Evolutionary conservation across 2,113 vertebrate species (phyloP), one percentile per base, ranked within the genome.

Genomic region (Emydura subglobosa): DNA sequence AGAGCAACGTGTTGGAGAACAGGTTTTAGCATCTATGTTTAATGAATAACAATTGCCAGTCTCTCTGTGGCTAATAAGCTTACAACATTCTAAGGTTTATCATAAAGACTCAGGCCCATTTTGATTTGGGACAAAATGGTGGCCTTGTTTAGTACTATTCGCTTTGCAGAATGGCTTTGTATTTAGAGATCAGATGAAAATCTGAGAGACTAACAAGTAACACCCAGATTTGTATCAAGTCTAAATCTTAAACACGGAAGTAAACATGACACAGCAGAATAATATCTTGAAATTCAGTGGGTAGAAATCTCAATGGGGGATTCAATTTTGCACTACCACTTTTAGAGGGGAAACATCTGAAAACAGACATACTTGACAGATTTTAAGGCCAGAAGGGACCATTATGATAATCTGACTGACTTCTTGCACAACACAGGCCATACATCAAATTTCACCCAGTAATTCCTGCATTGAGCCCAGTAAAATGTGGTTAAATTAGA

Each of bases 391-490:
- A 96, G 25, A 92, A 86, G 65, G 10, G 89, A 96, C 0, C 0
- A 82, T 21, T 7, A 51, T 12, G 88, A 88, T 57, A 39, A 44
- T 82, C 79, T 51, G 61, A 27, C 47, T 51, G 91, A 92, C 59
- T 82, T 91, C 86, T 22, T 59, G 65, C 31, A 47, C 85, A 96
- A 83, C 50, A 95, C 9, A 93, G 74, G 34, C 79, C 86, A 92
- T 65, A 22, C n/a, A 39, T 0, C n/a, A 55, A 74, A 97, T 93
- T 95, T 85, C 2, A 95, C 85, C 89, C 91, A 91, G 93, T 16
- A 95, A 92, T 85, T 83, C 82, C 86, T 90, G 74, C 84, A 54
- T 57, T 85, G 78, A 88, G 88, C 65, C 76, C 65, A 39, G 92
- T 91, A 82, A 54, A 76, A 80, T 24, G 21, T 53, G 91, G 86